Evolutionary conservation across 1,140 invertebrate genomes (phyloP), one percentile per base, ranked within the genome.

Genomic region (Trissolcus basalis): DNA sequence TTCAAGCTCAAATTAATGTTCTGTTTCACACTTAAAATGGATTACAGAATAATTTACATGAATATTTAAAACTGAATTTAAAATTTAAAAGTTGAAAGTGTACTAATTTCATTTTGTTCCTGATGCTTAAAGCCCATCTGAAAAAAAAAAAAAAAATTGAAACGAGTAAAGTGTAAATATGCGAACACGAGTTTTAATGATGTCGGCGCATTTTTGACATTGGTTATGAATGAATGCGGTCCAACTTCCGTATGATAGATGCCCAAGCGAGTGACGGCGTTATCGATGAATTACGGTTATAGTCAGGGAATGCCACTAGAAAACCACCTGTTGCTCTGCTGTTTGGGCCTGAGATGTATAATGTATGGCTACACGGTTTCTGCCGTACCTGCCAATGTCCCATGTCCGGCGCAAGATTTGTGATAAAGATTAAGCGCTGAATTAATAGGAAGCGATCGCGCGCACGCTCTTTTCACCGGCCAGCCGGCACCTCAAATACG

Each of bases 301-400:
- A 60, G 69, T 72, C 59, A 64, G 27, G 75, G 69, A 73, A 70
- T 70, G 70, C 65, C 65, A 67, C 54, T 70, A 78, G 69, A 65
- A 50, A 80, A 73, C 68, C 80, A 81, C 80, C 80, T 81, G 80
- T 80, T 81, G 70, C 78, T 71, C 70, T 59, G 55, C 64, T 72
- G 67, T 77, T 80, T 78, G 56, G 61, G 58, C 36, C 59, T 54
- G 65, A 76, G 60, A 1, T 59, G 45, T 48, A 63, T 81, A 77
- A 78, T 80, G 59, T 77, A 77, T 77, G 47, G 63, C 73, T 77
- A 79, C 65, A 72, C 61, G 72, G 61, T 79, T 72, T 73, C 80
- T 68, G 73, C 72, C 78, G 76, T 81, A 77, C 74, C 68, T 80
- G 80, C 78, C 78, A 80, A 82, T 82, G 80, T 82, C 77, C 72